Evolutionary conservation across 2,888 invertebrate genomes (phyloP), one percentile per base, ranked within the genome.

Genomic region (Gryllus longicercus): DNA sequence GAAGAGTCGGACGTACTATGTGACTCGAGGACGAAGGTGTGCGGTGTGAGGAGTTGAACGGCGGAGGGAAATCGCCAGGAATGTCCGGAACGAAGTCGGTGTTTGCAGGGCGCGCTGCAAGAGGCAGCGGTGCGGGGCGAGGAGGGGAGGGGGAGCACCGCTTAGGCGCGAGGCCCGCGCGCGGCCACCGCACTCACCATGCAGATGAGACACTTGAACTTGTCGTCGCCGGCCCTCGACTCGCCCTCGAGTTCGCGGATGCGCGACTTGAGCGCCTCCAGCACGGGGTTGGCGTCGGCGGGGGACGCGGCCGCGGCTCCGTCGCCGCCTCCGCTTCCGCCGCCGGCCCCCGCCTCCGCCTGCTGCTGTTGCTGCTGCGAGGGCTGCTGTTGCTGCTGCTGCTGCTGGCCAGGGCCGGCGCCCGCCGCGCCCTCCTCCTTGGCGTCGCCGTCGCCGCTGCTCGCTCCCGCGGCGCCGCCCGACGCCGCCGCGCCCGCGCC

Each of bases 121-220:
- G 38, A 8, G 38, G 38, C 8, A 8, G 38, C 8, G 38, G 38
- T 8, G 38, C 38, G 38, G 3, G 38, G 5, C 5, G 38, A 38
- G 38, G 5, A 1, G 5, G 38, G 38, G 38, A 1, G 8, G 38
- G 38, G 38, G 38, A 5, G 38, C 38, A 38, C 38, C 38, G 38
- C 38, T 38, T 38, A 38, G 38, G 8, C 63, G 63, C n/a, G 63
- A 63, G n/a, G 63, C 14, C n/a, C 63, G 63, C 63, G 38, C 38
- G 38, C 38, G 16, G 50, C 49, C 16, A n/a, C 23, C 23, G 21
- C 84, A 86, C 88, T 89, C 88, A 93, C 93, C 89, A 96, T 92
- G 86, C 97, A 97, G 83, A 97, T 97, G 79, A 96, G 90, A 88
- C 97, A 97, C 87, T 96, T 96, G 82, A 92, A 92, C 87, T 93